Conservation (phyloP, 1,140 invertebrate genomes). For the Drosophila santomea region DNA sequence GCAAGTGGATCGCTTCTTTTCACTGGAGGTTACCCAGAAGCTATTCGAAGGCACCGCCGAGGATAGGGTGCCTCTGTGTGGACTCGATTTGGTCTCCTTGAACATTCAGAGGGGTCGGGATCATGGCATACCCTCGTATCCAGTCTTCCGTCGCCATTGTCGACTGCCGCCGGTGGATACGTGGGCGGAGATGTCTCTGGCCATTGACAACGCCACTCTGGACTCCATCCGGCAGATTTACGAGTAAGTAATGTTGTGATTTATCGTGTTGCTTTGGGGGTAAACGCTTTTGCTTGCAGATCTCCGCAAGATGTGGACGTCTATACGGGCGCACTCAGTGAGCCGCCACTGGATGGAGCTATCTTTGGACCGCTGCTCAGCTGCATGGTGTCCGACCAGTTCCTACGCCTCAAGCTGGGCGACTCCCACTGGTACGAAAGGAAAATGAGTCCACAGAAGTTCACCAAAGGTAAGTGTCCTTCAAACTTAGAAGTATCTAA, state of each 20-base stretch:
- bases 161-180: conserved; percentile 88
- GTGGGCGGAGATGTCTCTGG: conserved; percentile 90
- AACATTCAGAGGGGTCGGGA: conserved; percentile 95
- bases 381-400: conserved; percentile 95
- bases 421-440: conserved; percentile 96
- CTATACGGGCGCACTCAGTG: conserved; percentile 93
- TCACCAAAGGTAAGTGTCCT: conserved; percentile 87
- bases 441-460: conserved; percentile 87
- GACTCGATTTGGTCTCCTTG: conserved; percentile 93
- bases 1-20: conserved; percentile 89
- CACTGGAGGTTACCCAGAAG: conserved; percentile 87
- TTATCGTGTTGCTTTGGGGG: not conserved
- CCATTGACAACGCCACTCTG: conserved; percentile 88
- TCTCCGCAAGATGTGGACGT: conserved; percentile 93
- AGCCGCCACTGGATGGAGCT: conserved; percentile 88
- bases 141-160: conserved; percentile 90
- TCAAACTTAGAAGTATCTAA: not conserved
- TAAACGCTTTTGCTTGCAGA: conserved; percentile 75
- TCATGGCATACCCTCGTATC: conserved; percentile 94
- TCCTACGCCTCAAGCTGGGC: conserved; percentile 90
- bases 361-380: conserved; percentile 93
- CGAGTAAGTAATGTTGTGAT: conserved; percentile 84
- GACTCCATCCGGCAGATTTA: conserved; percentile 88
- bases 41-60: conserved; percentile 88
- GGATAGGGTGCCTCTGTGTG: conserved; percentile 86